These are phyloP conservation scores for Osmerus mordax DNA, from an alignment of 2,113 vertebrate species.

Conservation along the genomic window DNA sequence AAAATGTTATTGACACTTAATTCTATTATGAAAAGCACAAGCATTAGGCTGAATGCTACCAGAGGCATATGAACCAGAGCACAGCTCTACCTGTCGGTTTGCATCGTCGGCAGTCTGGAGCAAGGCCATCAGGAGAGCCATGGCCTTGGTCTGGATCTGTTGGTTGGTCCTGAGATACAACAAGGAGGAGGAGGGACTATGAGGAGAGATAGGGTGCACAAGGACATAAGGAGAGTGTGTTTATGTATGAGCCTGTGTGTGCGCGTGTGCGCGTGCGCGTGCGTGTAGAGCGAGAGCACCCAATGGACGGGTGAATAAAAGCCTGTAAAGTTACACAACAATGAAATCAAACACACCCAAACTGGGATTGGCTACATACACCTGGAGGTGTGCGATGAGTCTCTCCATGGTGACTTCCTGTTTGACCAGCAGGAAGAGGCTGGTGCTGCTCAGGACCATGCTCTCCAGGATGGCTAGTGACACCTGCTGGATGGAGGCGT, in stretches of 20 bases:
- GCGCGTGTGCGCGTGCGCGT: not conserved
- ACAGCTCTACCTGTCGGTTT: slow-evolving; percentile 76
- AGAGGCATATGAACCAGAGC: not conserved
- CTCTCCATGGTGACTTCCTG: slow-evolving; percentile 86
- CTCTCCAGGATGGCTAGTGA: slow-evolving; percentile 90
- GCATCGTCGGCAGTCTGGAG: slow-evolving; percentile 78
- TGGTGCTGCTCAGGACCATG: slow-evolving; percentile 86
- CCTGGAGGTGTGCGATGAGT: slow-evolving; percentile 86
- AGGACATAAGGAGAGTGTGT: too few relatives aligned
- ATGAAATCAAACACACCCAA: too few relatives aligned
- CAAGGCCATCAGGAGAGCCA: slow-evolving; percentile 91
- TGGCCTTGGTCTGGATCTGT: slow-evolving; percentile 94
- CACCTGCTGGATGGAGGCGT: slow-evolving; percentile 87
- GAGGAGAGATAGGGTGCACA: not conserved
- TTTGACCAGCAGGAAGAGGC: slow-evolving; percentile 82
- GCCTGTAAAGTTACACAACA: too few relatives aligned
- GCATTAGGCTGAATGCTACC: too few relatives aligned
- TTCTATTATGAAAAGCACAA: too few relatives aligned
- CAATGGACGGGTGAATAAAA: not conserved
- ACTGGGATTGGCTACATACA: slow-evolving; percentile 73
- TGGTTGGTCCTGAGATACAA: slow-evolving; percentile 76
- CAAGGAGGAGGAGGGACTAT: too few relatives aligned
- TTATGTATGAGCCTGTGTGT: not conserved
- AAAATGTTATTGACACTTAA: too few relatives aligned
- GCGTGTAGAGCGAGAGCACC: not conserved